These are phyloP conservation scores for Thunnus albacares DNA, from an alignment of 2,797 vertebrate species.

Conservation along the genomic window DNA sequence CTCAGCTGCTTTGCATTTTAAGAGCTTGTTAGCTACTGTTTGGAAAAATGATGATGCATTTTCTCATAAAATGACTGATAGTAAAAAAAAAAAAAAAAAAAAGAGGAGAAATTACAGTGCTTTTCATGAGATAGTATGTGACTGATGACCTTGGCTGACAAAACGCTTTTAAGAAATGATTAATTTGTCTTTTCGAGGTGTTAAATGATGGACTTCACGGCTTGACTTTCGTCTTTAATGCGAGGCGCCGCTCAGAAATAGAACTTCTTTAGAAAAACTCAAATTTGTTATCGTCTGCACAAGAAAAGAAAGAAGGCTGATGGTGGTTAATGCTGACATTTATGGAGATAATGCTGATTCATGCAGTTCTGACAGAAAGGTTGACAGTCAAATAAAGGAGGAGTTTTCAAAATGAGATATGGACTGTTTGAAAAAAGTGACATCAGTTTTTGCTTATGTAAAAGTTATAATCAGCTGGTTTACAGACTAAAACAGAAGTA, in stretches of 20 bases:
- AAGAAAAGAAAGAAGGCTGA: not conserved
- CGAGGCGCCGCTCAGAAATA: not conserved
- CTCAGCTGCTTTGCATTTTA: not conserved
- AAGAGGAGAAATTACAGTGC: not conserved
- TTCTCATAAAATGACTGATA: conserved; percentile 19
- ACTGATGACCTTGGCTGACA: conserved; percentile 34
- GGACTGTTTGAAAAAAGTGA: not conserved
- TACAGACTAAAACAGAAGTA: not conserved
- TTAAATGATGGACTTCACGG: conserved; percentile 4
- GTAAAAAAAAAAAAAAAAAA: not conserved
- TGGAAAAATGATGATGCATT: not conserved
- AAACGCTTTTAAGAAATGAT: conserved; percentile 19
- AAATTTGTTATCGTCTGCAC: conserved; percentile 1
- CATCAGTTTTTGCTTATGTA: not conserved
- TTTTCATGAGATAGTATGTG: not conserved
- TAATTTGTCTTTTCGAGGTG: conserved; percentile 20
- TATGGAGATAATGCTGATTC: conserved; percentile 28
- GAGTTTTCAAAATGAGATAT: conserved; percentile 14
- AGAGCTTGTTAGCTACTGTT: not conserved
- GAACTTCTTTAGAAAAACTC: conserved; percentile 1
- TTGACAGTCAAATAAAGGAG: conserved; percentile 25
- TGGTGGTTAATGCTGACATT: conserved; percentile 40
- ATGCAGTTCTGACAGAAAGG: conserved; percentile 24
- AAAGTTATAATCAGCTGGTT: not conserved
- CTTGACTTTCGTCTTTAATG: not conserved